phyloP scores from a whole-genome alignment of 2,797 vertebrate genomes.

The Thaleichthys pacificus region DNA sequence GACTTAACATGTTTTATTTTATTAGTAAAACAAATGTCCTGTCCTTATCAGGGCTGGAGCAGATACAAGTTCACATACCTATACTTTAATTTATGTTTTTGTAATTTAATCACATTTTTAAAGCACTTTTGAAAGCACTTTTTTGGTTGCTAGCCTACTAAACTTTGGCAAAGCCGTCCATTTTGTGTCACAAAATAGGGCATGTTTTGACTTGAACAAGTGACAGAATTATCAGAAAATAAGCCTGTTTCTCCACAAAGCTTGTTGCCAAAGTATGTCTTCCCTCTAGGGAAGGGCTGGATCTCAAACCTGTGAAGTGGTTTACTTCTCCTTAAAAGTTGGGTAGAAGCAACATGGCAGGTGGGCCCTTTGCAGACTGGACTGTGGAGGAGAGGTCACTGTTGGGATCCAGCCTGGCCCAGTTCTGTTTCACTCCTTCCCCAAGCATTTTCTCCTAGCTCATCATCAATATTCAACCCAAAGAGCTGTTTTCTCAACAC shows the following conservation, averaged over 20 bases:
- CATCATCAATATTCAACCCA: neutral
- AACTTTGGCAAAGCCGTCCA: slow-evolving; percentile 24
- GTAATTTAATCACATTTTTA: slow-evolving; percentile 29
- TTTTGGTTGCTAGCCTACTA: slow-evolving; percentile 44
- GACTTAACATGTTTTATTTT: slow-evolving; percentile 18
- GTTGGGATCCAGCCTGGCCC: slow-evolving; percentile 4
- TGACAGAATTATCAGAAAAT: slow-evolving; percentile 54
- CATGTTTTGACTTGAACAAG: slow-evolving; percentile 56
- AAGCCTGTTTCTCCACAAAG: slow-evolving; percentile 43
- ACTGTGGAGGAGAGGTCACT: neutral
- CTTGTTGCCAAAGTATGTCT: slow-evolving; percentile 69
- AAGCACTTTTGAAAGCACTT: slow-evolving; percentile 51
- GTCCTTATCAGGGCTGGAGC: slow-evolving; percentile 68
- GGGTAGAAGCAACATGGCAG: neutral
- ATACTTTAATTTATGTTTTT: slow-evolving; percentile 47
- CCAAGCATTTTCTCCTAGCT: neutral
- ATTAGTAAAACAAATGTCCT: slow-evolving; percentile 28
- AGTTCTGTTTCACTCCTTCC: neutral
- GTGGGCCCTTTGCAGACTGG: neutral
- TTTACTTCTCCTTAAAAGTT: slow-evolving; percentile 33
- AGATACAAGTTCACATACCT: slow-evolving; percentile 33
- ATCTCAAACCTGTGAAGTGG: slow-evolving; percentile 54
- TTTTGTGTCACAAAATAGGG: slow-evolving; percentile 37
- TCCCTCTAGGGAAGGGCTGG: slow-evolving; percentile 54
- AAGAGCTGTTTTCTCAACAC: neutral